A percentile compares a stretch with the other conserved stretches of the same genome.
These are phyloP conservation scores for Cathartes aura DNA, from an alignment of 2,113 vertebrate species.

Conservation along the genomic window DNA sequence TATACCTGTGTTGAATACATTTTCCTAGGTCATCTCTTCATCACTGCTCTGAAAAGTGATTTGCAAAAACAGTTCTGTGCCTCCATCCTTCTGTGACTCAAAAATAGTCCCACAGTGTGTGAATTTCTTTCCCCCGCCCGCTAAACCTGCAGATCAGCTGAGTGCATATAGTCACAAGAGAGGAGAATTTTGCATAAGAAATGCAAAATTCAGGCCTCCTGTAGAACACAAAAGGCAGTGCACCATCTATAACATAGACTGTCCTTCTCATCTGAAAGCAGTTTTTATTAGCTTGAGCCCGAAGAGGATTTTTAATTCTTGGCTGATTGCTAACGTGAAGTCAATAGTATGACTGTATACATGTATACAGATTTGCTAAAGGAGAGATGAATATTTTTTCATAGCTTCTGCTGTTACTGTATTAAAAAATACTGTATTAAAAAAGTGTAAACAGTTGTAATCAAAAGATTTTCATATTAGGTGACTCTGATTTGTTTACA, in stretches of 20 bases:
- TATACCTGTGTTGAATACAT: not conserved
- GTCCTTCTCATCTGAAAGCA: not conserved
- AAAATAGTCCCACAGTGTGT: not conserved
- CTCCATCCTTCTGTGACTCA: not conserved
- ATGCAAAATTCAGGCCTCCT: not conserved
- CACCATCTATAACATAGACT: not conserved
- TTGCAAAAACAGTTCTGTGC: not conserved
- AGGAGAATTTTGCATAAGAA: slow-evolving; percentile 2
- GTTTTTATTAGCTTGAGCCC: not conserved
- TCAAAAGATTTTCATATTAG: not conserved
- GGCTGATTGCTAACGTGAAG: not conserved
- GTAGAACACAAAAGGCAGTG: not conserved
- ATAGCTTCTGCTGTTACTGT: not conserved
- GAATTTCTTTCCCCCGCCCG: not conserved
- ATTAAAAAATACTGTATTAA: not conserved
- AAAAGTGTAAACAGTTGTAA: not conserved
- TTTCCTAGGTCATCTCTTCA: not conserved
- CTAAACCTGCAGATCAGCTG: not conserved
- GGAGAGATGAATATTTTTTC: not conserved
- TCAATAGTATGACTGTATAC: not conserved
- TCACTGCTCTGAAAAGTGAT: not conserved
- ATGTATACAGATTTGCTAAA: not conserved
- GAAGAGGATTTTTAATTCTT: not conserved
- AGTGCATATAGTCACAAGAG: not conserved
- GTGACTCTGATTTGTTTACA: not conserved